These are phyloP conservation scores for Calameuta filiformis DNA, from an alignment of 2,888 invertebrate species.

Conservation along the genomic window DNA sequence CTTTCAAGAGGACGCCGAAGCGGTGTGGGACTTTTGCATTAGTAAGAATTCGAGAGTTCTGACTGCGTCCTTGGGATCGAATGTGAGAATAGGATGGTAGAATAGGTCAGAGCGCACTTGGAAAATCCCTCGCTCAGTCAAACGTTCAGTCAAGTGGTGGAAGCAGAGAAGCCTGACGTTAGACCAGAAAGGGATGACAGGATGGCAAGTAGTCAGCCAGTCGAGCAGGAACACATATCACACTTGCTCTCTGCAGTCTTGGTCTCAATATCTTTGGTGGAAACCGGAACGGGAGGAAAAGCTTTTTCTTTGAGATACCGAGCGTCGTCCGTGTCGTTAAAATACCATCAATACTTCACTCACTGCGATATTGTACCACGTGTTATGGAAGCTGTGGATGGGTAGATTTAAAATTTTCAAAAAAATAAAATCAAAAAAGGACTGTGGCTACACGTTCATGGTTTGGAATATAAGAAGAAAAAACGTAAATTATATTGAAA, in stretches of 20 bases:
- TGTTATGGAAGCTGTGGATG: neutral
- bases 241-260: neutral
- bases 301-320: conserved; percentile 28
- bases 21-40: neutral
- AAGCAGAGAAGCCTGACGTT: neutral
- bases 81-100: neutral
- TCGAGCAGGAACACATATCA: neutral
- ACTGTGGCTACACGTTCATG: neutral
- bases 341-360: conserved; percentile 31
- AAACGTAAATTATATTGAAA: neutral
- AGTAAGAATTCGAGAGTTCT: neutral
- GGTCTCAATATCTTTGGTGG: neutral
- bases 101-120: neutral
- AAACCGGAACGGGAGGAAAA: neutral
- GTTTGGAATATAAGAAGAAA: neutral
- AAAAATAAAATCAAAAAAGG: neutral
- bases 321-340: conserved; percentile 31
- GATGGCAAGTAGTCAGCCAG: neutral
- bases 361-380: neutral
- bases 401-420: neutral
- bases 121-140: neutral
- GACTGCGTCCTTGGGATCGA: neutral
- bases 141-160: neutral
- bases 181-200: neutral
- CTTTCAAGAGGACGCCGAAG: neutral